Evolutionary conservation across 2,797 vertebrate genomes (phyloP).

Genomic region (Tokudaia muenninki): DNA sequence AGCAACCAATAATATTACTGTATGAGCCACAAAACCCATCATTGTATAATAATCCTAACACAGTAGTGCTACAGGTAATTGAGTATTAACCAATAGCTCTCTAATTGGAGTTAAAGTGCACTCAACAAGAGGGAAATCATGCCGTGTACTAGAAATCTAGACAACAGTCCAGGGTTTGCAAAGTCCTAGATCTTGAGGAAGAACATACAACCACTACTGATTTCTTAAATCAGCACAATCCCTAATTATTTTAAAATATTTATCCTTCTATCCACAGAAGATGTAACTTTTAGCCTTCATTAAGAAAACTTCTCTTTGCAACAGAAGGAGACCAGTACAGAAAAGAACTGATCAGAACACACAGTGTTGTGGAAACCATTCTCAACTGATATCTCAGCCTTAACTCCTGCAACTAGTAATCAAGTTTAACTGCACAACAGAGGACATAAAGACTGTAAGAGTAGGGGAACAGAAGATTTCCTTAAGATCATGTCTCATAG

Average conservation of each 20-base stretch:
- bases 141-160: not conserved
- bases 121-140: not conserved
- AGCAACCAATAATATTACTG: not conserved
- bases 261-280: not conserved
- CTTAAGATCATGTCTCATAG: not conserved
- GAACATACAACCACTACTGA: not conserved
- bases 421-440: no score
- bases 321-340: not conserved
- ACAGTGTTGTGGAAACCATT: not conserved
- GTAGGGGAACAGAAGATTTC: not conserved
- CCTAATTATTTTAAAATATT: not conserved
- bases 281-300: not conserved
- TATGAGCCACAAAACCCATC: not conserved
- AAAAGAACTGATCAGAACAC: not conserved
- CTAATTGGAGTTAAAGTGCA: not conserved
- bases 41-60: not conserved
- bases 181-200: not conserved
- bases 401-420: not conserved
- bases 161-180: not conserved
- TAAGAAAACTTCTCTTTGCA: not conserved
- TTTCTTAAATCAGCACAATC: not conserved
- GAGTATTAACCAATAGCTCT: not conserved
- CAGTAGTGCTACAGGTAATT: not conserved
- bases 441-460: not conserved
- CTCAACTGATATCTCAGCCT: not conserved